Evolutionary conservation across 2,888 invertebrate genomes (phyloP), one percentile per base, ranked within the genome.

Genomic region (Drosophila vallismaia): DNA sequence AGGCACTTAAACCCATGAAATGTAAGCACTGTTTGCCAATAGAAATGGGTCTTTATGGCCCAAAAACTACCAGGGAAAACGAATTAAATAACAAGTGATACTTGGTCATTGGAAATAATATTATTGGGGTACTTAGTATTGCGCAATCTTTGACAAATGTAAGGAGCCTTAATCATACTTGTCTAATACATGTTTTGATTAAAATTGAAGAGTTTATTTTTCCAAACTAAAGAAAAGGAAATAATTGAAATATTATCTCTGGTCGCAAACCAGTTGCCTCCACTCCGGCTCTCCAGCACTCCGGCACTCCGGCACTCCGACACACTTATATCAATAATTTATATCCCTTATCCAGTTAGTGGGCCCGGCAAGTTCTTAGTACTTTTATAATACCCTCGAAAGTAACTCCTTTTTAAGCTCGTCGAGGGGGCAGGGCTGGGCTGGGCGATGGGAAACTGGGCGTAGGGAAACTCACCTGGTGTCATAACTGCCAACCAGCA

Each of bases 401-500:
- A 60, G 62, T 60, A 62, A 62, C 60, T 60, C 60, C 46, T 31
- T 14, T 60, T 60, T 42, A 40, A 46, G 60, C 46, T 46, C 12
- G 8, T 9, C 19, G 12, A 10, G 31, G 8, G 1, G 28, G 12
- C 2, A 8, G 28, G 4, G 4, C 9, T 2, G 9, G 10, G 29
- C 14, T 2, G n/a, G 42, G 4, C 4, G 4, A 14, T 26, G 55
- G 24, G n/a, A n/a, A n/a, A n/a, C 14, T 2, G n/a, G 42, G 4
- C 4, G 4, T 26, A 46, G 24, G 24, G 40, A 28, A 19, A 40
- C 60, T 59, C 60, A 60, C 60, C 60, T 62, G 60, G 60, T 60
- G 60, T 62, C 60, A 62, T 62, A 62, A 62, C 60, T 62, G 52
- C 66, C 66, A 66, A 46, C 66, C 24, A 24, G 44, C 24, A 44